A percentile compares a stretch with the other conserved stretches of the same genome.
phyloP scores from a whole-genome alignment of 2,113 vertebrate species.

The Aleadryas rufinucha region DNA sequence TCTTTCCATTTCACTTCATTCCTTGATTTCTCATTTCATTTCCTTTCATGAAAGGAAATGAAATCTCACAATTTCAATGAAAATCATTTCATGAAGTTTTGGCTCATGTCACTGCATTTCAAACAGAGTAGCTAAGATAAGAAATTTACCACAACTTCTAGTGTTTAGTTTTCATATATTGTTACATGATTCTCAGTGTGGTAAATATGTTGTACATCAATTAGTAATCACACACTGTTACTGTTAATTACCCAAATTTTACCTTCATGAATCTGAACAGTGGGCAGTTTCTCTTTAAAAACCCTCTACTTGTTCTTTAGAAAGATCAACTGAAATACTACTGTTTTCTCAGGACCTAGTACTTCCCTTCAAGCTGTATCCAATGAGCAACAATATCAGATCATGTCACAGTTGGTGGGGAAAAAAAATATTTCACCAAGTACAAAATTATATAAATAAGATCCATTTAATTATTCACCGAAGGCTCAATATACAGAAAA shows the following conservation, averaged over 20 bases:
- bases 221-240: neutral
- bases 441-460: neutral
- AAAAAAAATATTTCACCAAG: neutral
- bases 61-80: neutral
- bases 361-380: neutral
- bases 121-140: neutral
- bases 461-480: slow-evolving; percentile 23
- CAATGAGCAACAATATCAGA: neutral
- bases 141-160: neutral
- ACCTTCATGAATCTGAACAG: neutral
- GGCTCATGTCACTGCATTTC: neutral
- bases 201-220: neutral
- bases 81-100: neutral
- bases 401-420: neutral
- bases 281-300: neutral
- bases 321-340: neutral
- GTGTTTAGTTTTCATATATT: neutral
- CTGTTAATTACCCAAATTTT: neutral
- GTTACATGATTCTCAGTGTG: neutral
- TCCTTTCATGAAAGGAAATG: neutral
- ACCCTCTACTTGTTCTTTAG: neutral
- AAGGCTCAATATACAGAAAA: neutral
- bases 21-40: too few species aligned
- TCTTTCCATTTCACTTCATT: too few species aligned
- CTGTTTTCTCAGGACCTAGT: neutral